Conservation (phyloP, 1,140 invertebrate species). For the Nilaparvata lugens region DNA sequence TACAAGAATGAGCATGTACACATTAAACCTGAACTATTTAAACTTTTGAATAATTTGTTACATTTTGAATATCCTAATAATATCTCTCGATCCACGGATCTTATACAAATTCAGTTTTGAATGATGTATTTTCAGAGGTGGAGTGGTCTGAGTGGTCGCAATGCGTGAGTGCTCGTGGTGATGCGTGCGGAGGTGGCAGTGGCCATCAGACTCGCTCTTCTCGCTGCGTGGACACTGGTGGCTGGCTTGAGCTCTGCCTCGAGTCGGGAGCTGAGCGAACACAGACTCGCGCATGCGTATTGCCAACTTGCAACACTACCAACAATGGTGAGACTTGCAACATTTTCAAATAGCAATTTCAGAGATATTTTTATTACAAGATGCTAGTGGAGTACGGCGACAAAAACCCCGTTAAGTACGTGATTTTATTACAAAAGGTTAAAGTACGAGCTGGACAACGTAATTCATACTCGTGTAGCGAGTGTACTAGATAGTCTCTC, state of each 20-base stretch:
- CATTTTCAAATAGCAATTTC: no score
- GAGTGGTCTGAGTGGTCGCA: conserved; percentile 28
- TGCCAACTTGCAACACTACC: conserved; percentile 9
- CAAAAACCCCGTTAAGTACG: no score
- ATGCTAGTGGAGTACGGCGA: no score
- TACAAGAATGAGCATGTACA: no score
- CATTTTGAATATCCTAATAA: no score
- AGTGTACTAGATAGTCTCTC: no score
- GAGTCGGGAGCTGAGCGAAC: conserved; percentile 21
- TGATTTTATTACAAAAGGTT: no score
- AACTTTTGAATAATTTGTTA: no score
- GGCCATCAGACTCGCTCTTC: conserved; percentile 25
- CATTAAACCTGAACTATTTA: no score
- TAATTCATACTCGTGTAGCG: no score
- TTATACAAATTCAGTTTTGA: background rate
- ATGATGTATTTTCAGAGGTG: conserved; percentile 16
- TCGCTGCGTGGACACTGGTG: conserved; percentile 21
- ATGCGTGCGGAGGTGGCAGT: conserved; percentile 24
- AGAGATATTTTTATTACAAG: no score
- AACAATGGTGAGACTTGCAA: background rate
- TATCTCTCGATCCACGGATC: background rate
- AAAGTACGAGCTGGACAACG: no score
- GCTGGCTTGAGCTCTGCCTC: conserved; percentile 21
- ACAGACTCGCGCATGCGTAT: conserved; percentile 24
- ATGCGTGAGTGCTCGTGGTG: conserved; percentile 25